Base-by-base conservation (phyloP, 2,888 invertebrate species). In the Pinctada fucata region DNA sequence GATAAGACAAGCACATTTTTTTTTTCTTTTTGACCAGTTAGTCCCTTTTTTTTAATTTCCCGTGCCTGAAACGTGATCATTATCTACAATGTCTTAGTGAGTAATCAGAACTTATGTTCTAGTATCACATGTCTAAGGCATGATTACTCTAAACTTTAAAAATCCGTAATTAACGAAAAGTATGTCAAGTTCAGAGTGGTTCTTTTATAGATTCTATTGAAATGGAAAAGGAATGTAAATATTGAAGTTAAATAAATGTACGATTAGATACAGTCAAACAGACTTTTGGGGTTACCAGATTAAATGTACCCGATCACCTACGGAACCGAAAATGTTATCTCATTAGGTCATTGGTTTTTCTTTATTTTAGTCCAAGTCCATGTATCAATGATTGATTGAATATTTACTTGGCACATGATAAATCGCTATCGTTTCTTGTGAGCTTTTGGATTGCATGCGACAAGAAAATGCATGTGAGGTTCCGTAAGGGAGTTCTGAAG, bases 301-400 rank as follows among this genome's bases (percentile, higher is more conserved):
- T 13, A 58, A 58, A 6, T 58, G 58, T 58, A 58, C 58, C 58
- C 58, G 58, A 58, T 58, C 58, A 58, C 58, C 58, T 58, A 58
- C 58, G 58, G 58, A 10, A 10, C 58, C 58, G 58, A 13, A 58
- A 58, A 6, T 13, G 58, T 58, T 58, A 58, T 58, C 58, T 58
- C 58, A 58, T 13, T 58, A 13, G 58, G 58, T 58, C 58, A 58
- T 58, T 58, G 8, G 58, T 58, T 6, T 31, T 31, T 58, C 58
- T 58, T 58, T 6, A 58, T 58, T 58, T 58, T 58, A 58, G 13
- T 58, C 58, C 58, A 58, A 10, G 58, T 58, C 58, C 31, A 13
- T 58, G 58, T 13, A 58, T 58, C 13, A 58, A 13, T 58, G 58
- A 58, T 58, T 58, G 58, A 58, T 58, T 6, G 13, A 10, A 10